A percentile compares a stretch with the other conserved stretches of the same genome.
Evolutionary conservation across 2,888 invertebrate genomes (phyloP).

Genomic region (Pheosia gnoma): DNA sequence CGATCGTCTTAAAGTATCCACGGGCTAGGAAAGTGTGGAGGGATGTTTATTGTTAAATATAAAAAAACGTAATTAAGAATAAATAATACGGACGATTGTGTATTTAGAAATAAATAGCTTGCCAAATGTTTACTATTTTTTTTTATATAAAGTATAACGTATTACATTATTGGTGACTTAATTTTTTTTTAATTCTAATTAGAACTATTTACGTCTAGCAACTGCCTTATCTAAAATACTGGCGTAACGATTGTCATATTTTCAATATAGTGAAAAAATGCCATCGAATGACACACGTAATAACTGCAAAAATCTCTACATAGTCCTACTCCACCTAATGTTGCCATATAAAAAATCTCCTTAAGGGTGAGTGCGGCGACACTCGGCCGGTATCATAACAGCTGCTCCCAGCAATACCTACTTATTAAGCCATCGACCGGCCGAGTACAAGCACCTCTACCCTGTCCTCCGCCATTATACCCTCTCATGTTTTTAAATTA

Average conservation of each 20-base stretch:
- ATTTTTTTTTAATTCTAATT: no score
- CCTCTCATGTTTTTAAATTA: conserved; percentile 78
- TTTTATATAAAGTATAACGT: no score
- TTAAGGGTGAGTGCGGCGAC: conserved; percentile 79
- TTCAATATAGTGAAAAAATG: no score
- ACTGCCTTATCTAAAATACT: neutral
- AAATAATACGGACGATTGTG: no score
- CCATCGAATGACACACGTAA: no score
- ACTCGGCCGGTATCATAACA: conserved; percentile 81
- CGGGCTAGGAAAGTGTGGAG: conserved; percentile 57
- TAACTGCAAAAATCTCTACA: neutral
- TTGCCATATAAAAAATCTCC: conserved; percentile 54
- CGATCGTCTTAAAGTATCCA: conserved; percentile 73
- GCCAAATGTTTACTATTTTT: no score
- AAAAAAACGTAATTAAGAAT: neutral
- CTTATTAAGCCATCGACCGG: conserved; percentile 79
- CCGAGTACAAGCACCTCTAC: conserved; percentile 50
- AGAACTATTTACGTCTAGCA: no score
- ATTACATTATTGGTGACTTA: no score
- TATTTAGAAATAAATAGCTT: no score
- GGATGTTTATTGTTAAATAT: conserved; percentile 1
- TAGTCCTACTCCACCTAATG: conserved; percentile 50
- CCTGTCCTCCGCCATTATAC: conserved; percentile 60
- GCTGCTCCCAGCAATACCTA: conserved; percentile 81
- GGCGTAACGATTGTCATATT: no score